Evolutionary conservation across 1,140 invertebrate genomes (phyloP).

Genomic region (Bradysia coprophila): DNA sequence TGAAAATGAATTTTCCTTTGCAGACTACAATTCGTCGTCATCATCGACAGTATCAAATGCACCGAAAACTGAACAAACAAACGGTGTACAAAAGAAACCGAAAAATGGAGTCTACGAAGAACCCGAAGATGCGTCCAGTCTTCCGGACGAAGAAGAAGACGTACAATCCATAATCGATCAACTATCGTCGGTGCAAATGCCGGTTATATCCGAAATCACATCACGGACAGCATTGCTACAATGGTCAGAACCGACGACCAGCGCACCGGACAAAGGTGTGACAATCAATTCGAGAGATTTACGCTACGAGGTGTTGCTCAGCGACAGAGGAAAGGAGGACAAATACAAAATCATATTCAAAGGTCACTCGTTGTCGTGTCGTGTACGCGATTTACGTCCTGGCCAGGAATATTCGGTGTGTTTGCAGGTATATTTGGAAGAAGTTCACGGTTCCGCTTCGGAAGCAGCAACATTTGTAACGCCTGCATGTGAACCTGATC

Average conservation of each 20-base stretch:
- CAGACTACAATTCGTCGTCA: neutral
- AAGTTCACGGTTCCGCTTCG: slow-evolving; percentile 28
- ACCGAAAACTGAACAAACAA: slow-evolving; percentile 15
- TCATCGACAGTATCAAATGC: slow-evolving; percentile 18
- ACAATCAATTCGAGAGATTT: slow-evolving; percentile 32
- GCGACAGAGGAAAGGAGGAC: slow-evolving; percentile 53
- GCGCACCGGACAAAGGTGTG: slow-evolving; percentile 29
- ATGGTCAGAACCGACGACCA: slow-evolving; percentile 46
- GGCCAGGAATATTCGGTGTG: slow-evolving; percentile 64
- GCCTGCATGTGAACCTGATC: slow-evolving; percentile 44
- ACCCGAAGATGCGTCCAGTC: slow-evolving; percentile 45
- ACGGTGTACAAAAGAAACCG: slow-evolving; percentile 21
- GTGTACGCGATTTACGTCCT: slow-evolving; percentile 62
- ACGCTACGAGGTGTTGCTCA: slow-evolving; percentile 54
- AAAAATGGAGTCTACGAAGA: slow-evolving; percentile 37
- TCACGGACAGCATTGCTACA: slow-evolving; percentile 58
- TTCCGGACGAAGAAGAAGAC: slow-evolving; percentile 46
- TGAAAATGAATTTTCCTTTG: slow-evolving; percentile 17
- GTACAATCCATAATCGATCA: slow-evolving; percentile 41
- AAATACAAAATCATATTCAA: slow-evolving; percentile 66
- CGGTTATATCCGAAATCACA: slow-evolving; percentile 54
- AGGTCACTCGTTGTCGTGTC: slow-evolving; percentile 45
- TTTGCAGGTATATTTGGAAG: slow-evolving; percentile 37
- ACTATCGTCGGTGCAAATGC: slow-evolving; percentile 51
- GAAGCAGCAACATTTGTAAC: slow-evolving; percentile 37